phyloP scores from a whole-genome alignment of 1,140 invertebrate genomes.

The Brachionus plicatilis region DNA sequence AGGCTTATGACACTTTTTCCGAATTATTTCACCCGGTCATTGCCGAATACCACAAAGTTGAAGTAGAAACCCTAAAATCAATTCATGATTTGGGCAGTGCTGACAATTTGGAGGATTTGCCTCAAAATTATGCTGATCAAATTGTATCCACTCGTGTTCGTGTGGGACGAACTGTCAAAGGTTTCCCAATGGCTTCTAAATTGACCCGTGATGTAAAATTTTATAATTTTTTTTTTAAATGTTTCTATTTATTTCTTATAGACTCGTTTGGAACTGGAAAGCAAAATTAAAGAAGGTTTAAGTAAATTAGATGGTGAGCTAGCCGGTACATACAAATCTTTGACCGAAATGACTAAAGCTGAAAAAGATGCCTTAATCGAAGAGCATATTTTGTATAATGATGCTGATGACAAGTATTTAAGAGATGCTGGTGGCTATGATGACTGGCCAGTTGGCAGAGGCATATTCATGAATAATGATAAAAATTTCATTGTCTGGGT shows the following conservation, averaged over 20 bases:
- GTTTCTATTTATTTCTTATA: not conserved
- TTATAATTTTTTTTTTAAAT: not conserved
- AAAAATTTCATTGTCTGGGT: conserved; percentile 97
- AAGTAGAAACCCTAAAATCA: conserved; percentile 27
- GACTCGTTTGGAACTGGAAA: conserved; percentile 37
- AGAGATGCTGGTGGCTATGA: conserved; percentile 37
- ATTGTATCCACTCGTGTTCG: conserved; percentile 39
- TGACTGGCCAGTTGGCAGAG: conserved; percentile 41
- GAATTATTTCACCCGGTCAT: conserved; percentile 48
- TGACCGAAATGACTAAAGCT: conserved; percentile 36
- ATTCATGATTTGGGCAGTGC: conserved; percentile 37
- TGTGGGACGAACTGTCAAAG: conserved; percentile 28
- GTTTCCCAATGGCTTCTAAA: conserved; percentile 36
- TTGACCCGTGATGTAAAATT: conserved; percentile 30
- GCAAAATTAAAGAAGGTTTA: conserved; percentile 17
- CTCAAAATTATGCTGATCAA: not conserved
- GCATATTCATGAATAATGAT: conserved; percentile 65
- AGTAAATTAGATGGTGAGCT: conserved; percentile 32
- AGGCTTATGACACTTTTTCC: conserved; percentile 46
- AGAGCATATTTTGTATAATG: conserved; percentile 39
- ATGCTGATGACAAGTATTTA: conserved; percentile 35
- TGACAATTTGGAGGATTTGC: conserved; percentile 21
- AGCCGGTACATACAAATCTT: conserved; percentile 39
- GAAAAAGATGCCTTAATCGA: conserved; percentile 38
- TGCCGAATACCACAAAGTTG: conserved; percentile 47